A percentile compares a stretch with the other conserved stretches of the same genome.
Conservation (phyloP, 2,113 vertebrate genomes). For the Elephas maximus region DNA sequence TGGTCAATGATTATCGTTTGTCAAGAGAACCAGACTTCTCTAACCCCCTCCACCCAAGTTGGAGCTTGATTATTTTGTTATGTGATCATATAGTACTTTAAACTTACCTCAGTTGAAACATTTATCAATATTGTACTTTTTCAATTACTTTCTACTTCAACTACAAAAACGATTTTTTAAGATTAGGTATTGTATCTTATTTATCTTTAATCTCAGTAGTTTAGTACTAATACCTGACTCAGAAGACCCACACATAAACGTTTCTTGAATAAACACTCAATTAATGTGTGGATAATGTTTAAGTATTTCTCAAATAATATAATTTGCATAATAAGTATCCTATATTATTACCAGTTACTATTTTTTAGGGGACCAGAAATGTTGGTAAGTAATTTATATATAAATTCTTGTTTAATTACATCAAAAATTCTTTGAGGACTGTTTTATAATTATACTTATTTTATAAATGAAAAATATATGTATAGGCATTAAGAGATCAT, state of each 20-base stretch:
- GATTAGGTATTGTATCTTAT: not conserved
- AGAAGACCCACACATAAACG: not conserved
- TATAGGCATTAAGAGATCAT: not conserved
- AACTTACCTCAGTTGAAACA: not conserved
- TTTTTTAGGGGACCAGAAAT: not conserved
- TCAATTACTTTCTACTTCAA: not conserved
- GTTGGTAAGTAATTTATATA: not conserved
- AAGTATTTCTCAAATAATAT: not conserved
- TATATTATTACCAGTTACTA: not conserved
- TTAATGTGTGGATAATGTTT: not conserved
- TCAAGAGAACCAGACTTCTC: not conserved
- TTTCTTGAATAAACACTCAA: not conserved
- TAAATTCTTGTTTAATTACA: not conserved
- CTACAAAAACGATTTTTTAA: not conserved
- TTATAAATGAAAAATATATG: not conserved
- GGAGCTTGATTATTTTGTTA: not conserved
- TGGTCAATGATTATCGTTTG: not conserved
- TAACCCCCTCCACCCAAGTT: not conserved
- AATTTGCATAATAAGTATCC: not conserved
- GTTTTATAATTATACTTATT: not conserved
- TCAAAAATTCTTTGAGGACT: not conserved
- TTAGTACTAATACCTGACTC: not conserved
- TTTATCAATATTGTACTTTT: not conserved
- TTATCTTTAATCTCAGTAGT: not conserved
- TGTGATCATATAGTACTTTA: not conserved